These are phyloP conservation scores for Aplodontia rufa DNA, from an alignment of 2,113 vertebrate species.

Conservation along the genomic window DNA sequence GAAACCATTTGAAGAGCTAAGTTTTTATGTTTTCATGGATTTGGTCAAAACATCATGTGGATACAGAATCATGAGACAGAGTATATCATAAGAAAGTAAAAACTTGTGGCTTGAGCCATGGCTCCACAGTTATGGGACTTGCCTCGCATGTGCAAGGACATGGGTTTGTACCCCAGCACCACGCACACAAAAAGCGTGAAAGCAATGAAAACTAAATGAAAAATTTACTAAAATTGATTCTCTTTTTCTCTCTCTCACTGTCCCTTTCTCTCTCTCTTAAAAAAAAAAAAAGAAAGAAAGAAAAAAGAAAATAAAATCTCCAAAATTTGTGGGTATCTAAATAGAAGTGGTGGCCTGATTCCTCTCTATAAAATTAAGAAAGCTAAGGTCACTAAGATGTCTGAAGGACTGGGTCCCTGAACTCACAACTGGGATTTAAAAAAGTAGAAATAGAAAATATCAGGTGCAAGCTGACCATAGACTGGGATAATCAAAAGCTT, in stretches of 20 bases:
- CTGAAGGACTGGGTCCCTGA: not conserved
- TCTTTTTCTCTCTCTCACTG: no score
- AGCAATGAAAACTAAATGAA: no score
- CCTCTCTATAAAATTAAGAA: not conserved
- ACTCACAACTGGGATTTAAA: not conserved
- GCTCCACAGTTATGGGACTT: no score
- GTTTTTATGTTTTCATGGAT: not conserved
- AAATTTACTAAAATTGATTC: no score
- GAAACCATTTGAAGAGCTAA: not conserved
- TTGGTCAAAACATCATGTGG: not conserved
- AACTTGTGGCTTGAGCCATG: no score
- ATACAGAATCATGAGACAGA: not conserved
- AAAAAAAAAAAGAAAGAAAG: no score
- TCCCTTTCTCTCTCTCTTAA: no score
- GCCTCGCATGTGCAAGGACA: no score
- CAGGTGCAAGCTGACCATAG: not conserved
- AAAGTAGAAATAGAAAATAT: not conserved
- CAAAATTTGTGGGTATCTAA: not conserved
- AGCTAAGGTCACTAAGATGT: not conserved
- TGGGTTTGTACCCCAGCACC: no score
- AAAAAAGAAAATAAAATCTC: no score
- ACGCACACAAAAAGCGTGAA: no score
- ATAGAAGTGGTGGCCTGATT: not conserved
- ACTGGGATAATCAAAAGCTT: not conserved
- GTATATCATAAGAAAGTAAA: not conserved